Percentiles rank a stretch among this genome's conserved stretches.
Conservation (phyloP, 2,113 vertebrate genomes). For the Tonatia bakeri region DNA sequence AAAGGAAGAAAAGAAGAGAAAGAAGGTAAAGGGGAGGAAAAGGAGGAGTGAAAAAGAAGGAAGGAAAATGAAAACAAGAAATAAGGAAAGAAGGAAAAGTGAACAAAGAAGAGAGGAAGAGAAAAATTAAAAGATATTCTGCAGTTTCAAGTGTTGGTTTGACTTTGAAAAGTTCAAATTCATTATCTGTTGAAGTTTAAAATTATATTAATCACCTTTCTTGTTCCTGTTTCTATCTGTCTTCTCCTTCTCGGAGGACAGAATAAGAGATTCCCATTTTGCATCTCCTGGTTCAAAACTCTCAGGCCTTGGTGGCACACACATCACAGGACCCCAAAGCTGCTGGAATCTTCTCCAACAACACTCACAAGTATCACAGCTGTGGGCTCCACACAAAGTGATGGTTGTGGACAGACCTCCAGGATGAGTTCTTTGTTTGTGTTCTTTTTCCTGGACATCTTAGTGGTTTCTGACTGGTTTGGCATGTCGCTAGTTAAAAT, state of each 20-base stretch:
- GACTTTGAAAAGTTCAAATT: background rate
- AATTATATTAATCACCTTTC: background rate
- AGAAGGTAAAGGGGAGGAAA: too few relatives aligned
- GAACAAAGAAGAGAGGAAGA: background rate
- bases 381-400: rapidly evolving
- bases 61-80: background rate
- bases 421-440: background rate
- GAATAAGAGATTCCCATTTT: background rate
- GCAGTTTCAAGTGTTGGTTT: constrained; percentile 27
- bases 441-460: constrained; percentile 27
- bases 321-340: background rate
- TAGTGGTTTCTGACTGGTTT: background rate
- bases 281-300: background rate
- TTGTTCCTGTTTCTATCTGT: background rate
- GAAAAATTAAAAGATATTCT: background rate
- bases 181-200: background rate
- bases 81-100: background rate
- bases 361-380: background rate
- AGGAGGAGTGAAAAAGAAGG: rapidly evolving
- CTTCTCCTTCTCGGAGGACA: background rate
- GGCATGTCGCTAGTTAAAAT: constrained; percentile 76
- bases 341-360: background rate
- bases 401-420: background rate
- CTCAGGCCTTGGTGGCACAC: background rate
- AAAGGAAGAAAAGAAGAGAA: background rate